A percentile compares a stretch with the other conserved stretches of the same genome.
Evolutionary conservation across 2,797 vertebrate species (phyloP).

Genomic region (Anas capensis): DNA sequence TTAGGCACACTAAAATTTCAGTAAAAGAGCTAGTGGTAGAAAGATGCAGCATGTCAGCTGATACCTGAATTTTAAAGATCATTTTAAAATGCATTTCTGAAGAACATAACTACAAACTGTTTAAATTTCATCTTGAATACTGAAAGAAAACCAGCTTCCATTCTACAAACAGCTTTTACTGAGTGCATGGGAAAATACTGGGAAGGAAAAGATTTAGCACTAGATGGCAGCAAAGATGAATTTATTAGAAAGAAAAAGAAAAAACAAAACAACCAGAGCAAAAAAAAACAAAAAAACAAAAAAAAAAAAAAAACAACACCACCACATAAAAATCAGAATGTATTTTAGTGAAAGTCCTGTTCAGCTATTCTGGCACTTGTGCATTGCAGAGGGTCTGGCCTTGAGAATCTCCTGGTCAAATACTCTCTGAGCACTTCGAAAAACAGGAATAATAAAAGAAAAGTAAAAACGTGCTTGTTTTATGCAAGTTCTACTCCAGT

Average conservation of each 20-base stretch:
- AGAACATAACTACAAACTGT: neutral
- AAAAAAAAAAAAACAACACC: neutral
- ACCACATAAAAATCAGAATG: neutral
- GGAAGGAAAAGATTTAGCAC: conserved; percentile 40
- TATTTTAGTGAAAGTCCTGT: neutral
- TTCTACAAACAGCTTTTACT: rapidly evolving
- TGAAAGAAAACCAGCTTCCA: neutral
- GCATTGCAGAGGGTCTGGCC: neutral
- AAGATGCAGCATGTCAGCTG: neutral
- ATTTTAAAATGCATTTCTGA: neutral
- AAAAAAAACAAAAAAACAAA: neutral
- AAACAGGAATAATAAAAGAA: neutral
- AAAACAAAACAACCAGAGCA: neutral
- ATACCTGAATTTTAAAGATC: neutral
- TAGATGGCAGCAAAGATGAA: conserved; percentile 79
- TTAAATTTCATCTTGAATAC: neutral
- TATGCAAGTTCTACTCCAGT: neutral
- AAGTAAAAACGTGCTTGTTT: neutral
- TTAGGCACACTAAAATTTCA: neutral
- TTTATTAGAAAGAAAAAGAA: neutral
- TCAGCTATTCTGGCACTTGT: neutral
- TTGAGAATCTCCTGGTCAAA: conserved; percentile 6
- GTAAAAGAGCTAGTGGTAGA: neutral
- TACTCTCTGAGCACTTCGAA: neutral
- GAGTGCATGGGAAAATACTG: neutral